phyloP scores from a whole-genome alignment of 2,797 vertebrate genomes.

The Mareca strepera region DNA sequence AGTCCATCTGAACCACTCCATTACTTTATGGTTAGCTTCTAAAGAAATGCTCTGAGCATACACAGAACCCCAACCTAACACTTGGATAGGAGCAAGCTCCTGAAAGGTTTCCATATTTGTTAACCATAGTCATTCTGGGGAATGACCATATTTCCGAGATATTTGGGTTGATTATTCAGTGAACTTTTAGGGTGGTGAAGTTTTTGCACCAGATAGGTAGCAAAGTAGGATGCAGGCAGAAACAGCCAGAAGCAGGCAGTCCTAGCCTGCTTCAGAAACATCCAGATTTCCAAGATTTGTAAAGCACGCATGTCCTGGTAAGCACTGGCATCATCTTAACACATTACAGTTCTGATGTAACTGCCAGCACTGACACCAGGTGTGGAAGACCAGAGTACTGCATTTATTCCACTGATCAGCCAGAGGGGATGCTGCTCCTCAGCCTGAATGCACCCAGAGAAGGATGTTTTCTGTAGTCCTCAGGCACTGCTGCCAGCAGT shows the following conservation, averaged over 20 bases:
- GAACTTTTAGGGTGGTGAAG: neutral
- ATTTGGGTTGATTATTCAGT: accelerated
- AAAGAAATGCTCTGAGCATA: neutral
- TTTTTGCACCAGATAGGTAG: neutral
- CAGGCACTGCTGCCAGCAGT: neutral
- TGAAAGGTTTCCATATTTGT: neutral
- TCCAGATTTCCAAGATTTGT: neutral
- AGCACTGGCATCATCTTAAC: neutral
- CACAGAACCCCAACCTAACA: neutral
- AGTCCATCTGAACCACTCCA: accelerated
- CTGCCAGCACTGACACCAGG: neutral
- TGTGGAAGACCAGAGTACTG: neutral
- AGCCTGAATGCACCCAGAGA: neutral
- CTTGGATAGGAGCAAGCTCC: neutral
- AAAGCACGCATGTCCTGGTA: neutral
- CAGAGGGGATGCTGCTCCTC: neutral
- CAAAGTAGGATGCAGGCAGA: neutral
- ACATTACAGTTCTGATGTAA: neutral
- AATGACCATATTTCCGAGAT: neutral
- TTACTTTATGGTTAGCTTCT: neutral
- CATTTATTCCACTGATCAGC: neutral
- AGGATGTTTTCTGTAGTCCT: neutral
- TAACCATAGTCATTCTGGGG: neutral
- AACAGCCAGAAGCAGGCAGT: neutral
- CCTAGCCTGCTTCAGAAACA: neutral